Conservation (phyloP, 1,140 invertebrate species). For the Mesaphorura yosii region DNA sequence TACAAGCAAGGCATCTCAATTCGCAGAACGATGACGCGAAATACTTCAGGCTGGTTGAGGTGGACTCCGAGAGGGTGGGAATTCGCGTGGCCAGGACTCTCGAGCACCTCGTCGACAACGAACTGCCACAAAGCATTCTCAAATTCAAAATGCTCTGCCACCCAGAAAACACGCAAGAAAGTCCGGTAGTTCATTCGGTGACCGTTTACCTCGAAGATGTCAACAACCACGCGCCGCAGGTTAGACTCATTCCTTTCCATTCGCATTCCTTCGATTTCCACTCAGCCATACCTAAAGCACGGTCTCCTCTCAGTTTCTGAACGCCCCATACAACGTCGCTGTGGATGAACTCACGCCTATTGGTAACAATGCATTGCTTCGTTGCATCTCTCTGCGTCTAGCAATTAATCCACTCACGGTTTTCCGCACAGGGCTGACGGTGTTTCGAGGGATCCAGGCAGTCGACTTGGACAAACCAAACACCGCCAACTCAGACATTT, state of each 20-base stretch:
- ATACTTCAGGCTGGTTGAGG: slow-evolving; percentile 55
- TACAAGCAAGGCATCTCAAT: too few relatives aligned
- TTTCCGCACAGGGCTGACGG: slow-evolving; percentile 50
- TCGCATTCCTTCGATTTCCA: too few relatives aligned
- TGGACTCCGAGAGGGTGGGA: slow-evolving; percentile 60
- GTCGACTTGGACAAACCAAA: slow-evolving; percentile 52
- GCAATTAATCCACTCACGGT: background rate
- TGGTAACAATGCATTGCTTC: slow-evolving; percentile 41
- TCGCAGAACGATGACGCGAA: slow-evolving; percentile 50
- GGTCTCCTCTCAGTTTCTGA: too few relatives aligned
- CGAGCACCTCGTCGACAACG: slow-evolving; percentile 64
- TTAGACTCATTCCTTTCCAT: too few relatives aligned
- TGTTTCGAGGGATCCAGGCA: slow-evolving; percentile 67
- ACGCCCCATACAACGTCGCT: slow-evolving; percentile 59
- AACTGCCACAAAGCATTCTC: slow-evolving; percentile 63
- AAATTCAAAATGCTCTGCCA: slow-evolving; percentile 59
- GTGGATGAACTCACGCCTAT: slow-evolving; percentile 67
- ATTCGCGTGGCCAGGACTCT: slow-evolving; percentile 58
- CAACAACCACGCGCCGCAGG: slow-evolving; percentile 34
- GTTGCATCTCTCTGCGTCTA: slow-evolving; percentile 8
- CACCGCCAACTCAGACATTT: slow-evolving; percentile 76
- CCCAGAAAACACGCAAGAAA: slow-evolving; percentile 40
- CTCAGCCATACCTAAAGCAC: too few relatives aligned
- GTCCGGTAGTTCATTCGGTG: slow-evolving; percentile 39
- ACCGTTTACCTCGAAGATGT: slow-evolving; percentile 63